Evolutionary conservation across 2,888 invertebrate species (phyloP).

Genomic region (Temnothorax unifasciatus): DNA sequence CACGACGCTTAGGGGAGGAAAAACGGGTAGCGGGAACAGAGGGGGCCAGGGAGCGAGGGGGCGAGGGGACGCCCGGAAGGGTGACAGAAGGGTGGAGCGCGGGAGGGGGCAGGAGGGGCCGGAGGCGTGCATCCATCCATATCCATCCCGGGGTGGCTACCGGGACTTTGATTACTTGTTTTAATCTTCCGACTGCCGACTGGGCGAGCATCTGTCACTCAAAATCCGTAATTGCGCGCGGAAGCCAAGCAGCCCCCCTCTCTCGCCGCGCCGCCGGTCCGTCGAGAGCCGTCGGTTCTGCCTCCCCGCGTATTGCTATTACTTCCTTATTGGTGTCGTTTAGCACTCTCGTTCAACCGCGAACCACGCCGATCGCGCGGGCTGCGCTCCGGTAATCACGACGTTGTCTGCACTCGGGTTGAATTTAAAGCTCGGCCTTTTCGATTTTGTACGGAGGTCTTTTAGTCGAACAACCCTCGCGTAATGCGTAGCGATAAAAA

Average conservation of each 20-base stretch:
- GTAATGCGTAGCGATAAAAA: constrained; percentile 23
- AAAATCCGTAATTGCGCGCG: constrained; percentile 85
- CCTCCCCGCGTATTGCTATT: constrained; percentile 70
- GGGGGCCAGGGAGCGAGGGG: constrained; percentile 31
- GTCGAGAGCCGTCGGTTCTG: constrained; percentile 25
- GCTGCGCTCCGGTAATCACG: constrained; percentile 33
- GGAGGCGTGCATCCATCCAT: constrained; percentile 83
- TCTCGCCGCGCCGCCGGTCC: constrained; percentile 32
- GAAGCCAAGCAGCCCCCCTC: constrained; percentile 80
- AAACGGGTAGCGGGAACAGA: constrained; percentile 45
- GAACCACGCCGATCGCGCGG: constrained; percentile 39
- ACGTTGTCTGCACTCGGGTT: constrained; percentile 29
- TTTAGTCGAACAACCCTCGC: constrained; percentile 17
- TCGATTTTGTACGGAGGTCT: neutral
- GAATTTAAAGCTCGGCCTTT: constrained; percentile 8
- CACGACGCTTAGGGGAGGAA: constrained; percentile 54
- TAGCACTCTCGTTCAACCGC: constrained; percentile 71
- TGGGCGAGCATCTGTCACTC: constrained; percentile 86
- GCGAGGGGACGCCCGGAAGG: constrained; percentile 36
- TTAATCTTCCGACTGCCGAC: constrained; percentile 86
- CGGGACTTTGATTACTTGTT: constrained; percentile 86
- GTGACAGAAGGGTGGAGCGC: constrained; percentile 54
- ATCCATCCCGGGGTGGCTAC: constrained; percentile 83
- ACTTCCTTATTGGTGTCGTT: constrained; percentile 81
- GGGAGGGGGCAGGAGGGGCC: constrained; percentile 52